Base-by-base conservation (phyloP, 2,113 vertebrate species). In the Corythornis vintsioides region DNA sequence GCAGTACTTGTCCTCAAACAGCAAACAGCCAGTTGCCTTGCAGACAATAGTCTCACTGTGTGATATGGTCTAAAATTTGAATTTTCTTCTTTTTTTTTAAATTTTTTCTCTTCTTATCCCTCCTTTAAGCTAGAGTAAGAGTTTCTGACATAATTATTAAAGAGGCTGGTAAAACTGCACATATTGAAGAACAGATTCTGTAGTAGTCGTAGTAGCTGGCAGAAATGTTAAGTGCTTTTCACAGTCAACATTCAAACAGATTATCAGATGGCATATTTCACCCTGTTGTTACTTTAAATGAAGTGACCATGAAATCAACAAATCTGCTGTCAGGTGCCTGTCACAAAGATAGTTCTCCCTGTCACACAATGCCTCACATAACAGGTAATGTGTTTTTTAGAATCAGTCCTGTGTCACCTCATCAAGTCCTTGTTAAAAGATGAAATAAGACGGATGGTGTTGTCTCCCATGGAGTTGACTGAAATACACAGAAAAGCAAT, bases 251-350 rank as follows among this genome's bases (percentile, higher is more conserved):
- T 98, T 98, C 97, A 97, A 98, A 98, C 97, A 98, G 97, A 98
- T 98, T 98, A 98, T 98, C 98, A 98, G 98, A 98, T 98, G 97
- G 98, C 97, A 97, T 97, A 97, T 98, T 98, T 98, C 98, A 98
- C 98, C 97, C 97, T 98, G 97, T 98, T 98, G 98, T 98, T 98
- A 97, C 97, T 98, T 98, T 98, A 98, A 98, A 98, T 98, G 98
- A 98, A 98, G 97, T 98, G 98, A 98, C 98, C 98, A 98, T 98
- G 97, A 98, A 98, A 98, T 98, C 98, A 98, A 98, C 98, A 98
- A 98, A 98, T 98, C 98, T 98, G 97, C 98, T 98, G 98, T 98
- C 98, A 98, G 98, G 97, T 98, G 97, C 98, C 97, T 98, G 98
- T 98, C 98, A 98, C 52, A 3, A 93, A 98, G 97, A 97, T 97